Evolutionary conservation across 1,140 invertebrate species (phyloP), one percentile per base, ranked within the genome.

Genomic region (Sminthurinus signatus): DNA sequence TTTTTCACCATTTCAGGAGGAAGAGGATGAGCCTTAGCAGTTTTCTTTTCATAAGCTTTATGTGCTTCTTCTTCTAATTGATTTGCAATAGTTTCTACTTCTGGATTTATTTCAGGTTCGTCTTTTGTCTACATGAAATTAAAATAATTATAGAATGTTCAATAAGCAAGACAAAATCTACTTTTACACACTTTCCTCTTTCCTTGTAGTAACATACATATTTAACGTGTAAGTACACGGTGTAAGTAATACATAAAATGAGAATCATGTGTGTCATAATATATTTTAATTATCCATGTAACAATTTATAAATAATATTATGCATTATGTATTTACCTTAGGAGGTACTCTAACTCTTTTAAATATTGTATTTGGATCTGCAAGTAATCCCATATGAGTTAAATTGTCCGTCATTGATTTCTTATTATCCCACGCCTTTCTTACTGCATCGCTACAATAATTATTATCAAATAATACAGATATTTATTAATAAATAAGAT

Each of bases 1-100:
- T 62, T 71, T 55, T 60, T 68, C 3, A 60, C 25, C 63, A 71
- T 62, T 64, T 68, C 65, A 25, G 59, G 46, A 1, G 69, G 69
- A 4, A 71, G 27, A 5, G 60, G 42, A 66, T 71, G 69, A 25
- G 55, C 46, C 10, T 50, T 32, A 3, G 54, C 39, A 29, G 65
- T 68, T 44, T 71, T 71, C 10, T 51, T 60, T 21, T 51, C 44
- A 56, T 46, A 65, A 23, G n/a, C 43, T 29, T 62, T 52, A 25
- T 51, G 55, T 0, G 69, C 62, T 31, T 62, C 44, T n/a, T 55
- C 21, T 27, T 67, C 52, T 28, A 56, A 56, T 23, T 21, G 31
- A 4, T 19, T 8, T 14, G 54, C 54, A 39, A 42, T 31, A n/a
- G n/a, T n/a, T n/a, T 48, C 44, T 10, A 19, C 44, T 19, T 10